Base-by-base conservation (phyloP, 2,113 vertebrate genomes). In the Sciurus niger region DNA sequence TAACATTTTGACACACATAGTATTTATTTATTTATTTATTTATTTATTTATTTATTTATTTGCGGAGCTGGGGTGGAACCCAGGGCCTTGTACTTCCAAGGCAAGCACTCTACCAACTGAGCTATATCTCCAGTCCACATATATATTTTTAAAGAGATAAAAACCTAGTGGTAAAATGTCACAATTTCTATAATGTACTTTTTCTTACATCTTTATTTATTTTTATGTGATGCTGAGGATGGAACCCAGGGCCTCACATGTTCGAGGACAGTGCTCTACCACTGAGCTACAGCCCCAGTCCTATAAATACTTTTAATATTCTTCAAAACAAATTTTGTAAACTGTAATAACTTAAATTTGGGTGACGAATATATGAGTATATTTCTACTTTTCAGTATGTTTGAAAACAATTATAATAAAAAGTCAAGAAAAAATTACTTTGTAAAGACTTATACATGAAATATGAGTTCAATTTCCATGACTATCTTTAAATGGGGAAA, bases 111-210 rank as follows among this genome's bases (percentile, higher is more conserved):
- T 40, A 40, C 40, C 40, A 40, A 40, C 40, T 40, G 40, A 40
- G 40, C 40, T 40, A 40, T 40, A 40, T 40, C 40, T 40, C 40
- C 40, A 40, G 40, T 40, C 40, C 40, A 40, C 40, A 40, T 40
- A 40, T 8, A 84, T 79, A 74, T 40, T 60, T 83, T 90, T 43
- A 72, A 67, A 90, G 67, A 68, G 34, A 72, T n/a, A 70, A 13
- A 51, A 89, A 88, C 28, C 18, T 90, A 80, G 55, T 53, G 92
- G 6, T 76, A 8, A 96, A 95, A 92, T 76, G 16, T 76, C 55
- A 97, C 6, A 67, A 84, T 89, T 94, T 94, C 55, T 92, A 53
- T 46, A 70, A 86, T 80, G 63, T 87, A 94, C 17, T 76, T 88
- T 74, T 51, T 60, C 12, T 60, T 60, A 60, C 22, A 51, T 51